These are phyloP conservation scores for Struthidea cinerea DNA, from an alignment of 2,113 vertebrate genomes.

Conservation along the genomic window DNA sequence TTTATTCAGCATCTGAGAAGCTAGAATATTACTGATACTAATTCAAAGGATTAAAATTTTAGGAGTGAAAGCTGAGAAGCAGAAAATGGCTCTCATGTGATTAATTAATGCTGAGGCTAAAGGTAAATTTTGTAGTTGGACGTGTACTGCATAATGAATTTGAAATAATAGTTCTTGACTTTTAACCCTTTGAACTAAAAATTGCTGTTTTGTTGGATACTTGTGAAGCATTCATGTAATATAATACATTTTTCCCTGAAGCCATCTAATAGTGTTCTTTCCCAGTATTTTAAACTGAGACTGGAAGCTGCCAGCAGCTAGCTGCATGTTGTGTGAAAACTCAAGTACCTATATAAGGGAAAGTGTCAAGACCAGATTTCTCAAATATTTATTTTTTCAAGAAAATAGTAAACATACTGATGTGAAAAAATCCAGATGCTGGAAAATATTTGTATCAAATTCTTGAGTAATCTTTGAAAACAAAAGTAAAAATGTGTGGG, in stretches of 20 bases:
- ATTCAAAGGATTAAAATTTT: constrained; percentile 60
- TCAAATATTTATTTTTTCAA: not conserved
- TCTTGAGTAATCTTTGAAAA: not conserved
- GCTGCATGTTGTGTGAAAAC: not conserved
- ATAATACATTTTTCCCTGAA: not conserved
- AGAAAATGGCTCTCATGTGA: constrained; percentile 35
- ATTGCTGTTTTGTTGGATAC: not conserved
- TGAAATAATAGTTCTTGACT: not conserved
- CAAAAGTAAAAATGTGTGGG: not conserved
- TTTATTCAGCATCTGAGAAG: constrained; percentile 55
- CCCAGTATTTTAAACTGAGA: not conserved
- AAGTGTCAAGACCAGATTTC: not conserved
- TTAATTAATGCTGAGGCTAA: constrained; percentile 47
- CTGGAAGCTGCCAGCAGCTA: not conserved
- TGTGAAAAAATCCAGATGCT: not conserved
- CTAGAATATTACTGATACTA: constrained; percentile 27
- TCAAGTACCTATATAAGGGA: not conserved
- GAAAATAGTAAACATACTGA: not conserved
- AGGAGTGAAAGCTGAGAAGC: constrained; percentile 45
- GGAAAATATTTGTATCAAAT: not conserved
- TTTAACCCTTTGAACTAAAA: constrained; percentile 8
- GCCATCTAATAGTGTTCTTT: not conserved
- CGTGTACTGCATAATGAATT: not conserved
- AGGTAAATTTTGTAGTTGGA: constrained; percentile 8
- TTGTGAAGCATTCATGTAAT: not conserved